Base-by-base conservation (phyloP, 37 sponge, comb jelly and placozoan species). In the Diacarnus erythraeanus region DNA sequence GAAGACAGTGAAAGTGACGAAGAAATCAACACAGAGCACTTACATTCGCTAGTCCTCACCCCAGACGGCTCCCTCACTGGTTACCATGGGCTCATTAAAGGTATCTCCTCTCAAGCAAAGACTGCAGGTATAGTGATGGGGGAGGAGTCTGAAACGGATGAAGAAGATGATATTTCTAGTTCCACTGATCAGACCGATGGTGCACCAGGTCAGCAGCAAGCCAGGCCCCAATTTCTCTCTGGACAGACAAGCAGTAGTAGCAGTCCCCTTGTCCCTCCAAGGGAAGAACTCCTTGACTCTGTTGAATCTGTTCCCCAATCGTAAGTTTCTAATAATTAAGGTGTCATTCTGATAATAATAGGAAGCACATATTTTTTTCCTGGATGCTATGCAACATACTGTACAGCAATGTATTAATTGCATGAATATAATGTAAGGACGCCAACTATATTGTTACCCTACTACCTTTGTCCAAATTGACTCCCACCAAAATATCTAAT, bases 1-100 rank as follows among this genome's bases (percentile, higher is more conserved):
- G 91, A 91, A 67, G 91, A 91, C 58, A 74, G 60, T 22, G 91
- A 91, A 64, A 83, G 85, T 47, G 87, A 86, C 29, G 87, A 91
- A 73, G 91, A 91, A 59, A 82, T 86, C 47, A 77, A 88, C 73
- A 88, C 88, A 9, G 88, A 88, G 10, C 72, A 77, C 64, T 38
- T 77, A 30, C 57, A 76, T 33, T 42, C 57, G 21, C 25, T 40
- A 35, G 64, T 59, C 38, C 39, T 40, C 2, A 65, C 75, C 54
- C 33, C 60, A 2, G 86, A 82, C 23, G 73, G 63, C 56, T 65
- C 75, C 1, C 43, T 82, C 31, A 37, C 37, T 18, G 21, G 26
- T 26, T 23, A n/a, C 40, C 29, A n/a, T 8, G 23, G 57, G 0
- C 17, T 23, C 9, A n/a, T 33, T 1, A 38, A 23, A 18, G 33